Evolutionary conservation across 2,888 invertebrate genomes (phyloP), one percentile per base, ranked within the genome.

Genomic region (Amblyjoppa fuscipennis): DNA sequence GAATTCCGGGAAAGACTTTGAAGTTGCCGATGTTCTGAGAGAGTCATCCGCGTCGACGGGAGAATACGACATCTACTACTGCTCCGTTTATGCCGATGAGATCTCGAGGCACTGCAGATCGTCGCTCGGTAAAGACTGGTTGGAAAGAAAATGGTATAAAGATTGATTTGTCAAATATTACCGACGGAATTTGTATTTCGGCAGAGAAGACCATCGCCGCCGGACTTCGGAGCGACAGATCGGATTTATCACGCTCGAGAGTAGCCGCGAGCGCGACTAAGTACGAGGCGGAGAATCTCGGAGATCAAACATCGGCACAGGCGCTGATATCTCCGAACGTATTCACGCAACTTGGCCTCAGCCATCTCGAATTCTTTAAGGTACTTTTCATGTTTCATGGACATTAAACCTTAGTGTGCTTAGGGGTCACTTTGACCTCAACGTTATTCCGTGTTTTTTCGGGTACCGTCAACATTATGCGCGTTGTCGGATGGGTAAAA

Each of bases 321-420:
- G 90, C 93, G 38, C 85, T 94, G 11, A 83, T 95, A 49, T 94
- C 93, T 87, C 95, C 95, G n/a, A 94, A 92, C 82, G 92, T 95
- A 86, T 94, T 94, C 71, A 94, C 94, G 3, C 93, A 93, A 84
- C 94, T 94, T 85, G 94, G 94, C 4, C 88, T 95, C 34, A 93
- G 90, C 56, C 93, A 93, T 73, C 87, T 92, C 68, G 95, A 95
- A 88, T 94, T 95, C 80, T 94, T 94, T 70, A 88, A 91, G 91
- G 94, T 94, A 89, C 61, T n/a, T 49, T 49, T 49, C 41, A 49
- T 49, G 4, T 3, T 49, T 13, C 1, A 16, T 16, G 45, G 45
- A 16, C 45, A 41, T 41, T 41, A 4, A 7, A 20, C 41, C 41
- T 41, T 41, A 41, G 11, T 16, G 16, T 49, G 20, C n/a, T 11